Evolutionary conservation across 1,140 invertebrate species (phyloP).

Genomic region (Papilio glaucus): DNA sequence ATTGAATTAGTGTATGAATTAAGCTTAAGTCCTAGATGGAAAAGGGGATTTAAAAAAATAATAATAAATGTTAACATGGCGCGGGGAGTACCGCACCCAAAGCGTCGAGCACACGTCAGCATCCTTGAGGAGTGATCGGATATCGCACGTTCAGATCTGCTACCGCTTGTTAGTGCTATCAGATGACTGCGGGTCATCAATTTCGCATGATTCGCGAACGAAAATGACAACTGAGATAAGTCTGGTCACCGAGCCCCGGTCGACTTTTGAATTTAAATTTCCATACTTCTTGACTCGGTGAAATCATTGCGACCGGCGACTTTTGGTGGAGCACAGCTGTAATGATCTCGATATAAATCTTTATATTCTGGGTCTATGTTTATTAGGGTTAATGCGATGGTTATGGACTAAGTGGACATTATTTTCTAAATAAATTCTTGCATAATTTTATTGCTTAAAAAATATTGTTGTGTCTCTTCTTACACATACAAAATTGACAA

Average conservation of each 20-base stretch:
- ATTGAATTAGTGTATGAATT: background rate
- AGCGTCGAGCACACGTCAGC: constrained; percentile 19
- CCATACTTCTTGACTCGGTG: constrained; percentile 17
- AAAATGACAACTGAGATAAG: constrained; percentile 60
- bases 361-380: constrained; percentile 31
- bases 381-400: constrained; percentile 32
- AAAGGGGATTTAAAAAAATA: background rate
- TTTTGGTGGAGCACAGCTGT: constrained; percentile 20
- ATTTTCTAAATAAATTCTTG: constrained; percentile 10
- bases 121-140: constrained; percentile 42
- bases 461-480: background rate
- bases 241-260: constrained; percentile 46
- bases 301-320: background rate
- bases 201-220: constrained; percentile 62
- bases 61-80: background rate
- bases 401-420: constrained; percentile 22
- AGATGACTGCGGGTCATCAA: constrained; percentile 69
- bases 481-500: background rate
- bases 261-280: constrained; percentile 51
- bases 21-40: background rate
- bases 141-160: constrained; percentile 68
- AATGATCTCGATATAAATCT: constrained; percentile 34
- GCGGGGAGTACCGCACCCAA: constrained; percentile 21
- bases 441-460: background rate
- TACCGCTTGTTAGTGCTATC: constrained; percentile 73